These are phyloP conservation scores for Tetraodon nigroviridis DNA, from an alignment of 2,113 vertebrate species.

Conservation along the genomic window DNA sequence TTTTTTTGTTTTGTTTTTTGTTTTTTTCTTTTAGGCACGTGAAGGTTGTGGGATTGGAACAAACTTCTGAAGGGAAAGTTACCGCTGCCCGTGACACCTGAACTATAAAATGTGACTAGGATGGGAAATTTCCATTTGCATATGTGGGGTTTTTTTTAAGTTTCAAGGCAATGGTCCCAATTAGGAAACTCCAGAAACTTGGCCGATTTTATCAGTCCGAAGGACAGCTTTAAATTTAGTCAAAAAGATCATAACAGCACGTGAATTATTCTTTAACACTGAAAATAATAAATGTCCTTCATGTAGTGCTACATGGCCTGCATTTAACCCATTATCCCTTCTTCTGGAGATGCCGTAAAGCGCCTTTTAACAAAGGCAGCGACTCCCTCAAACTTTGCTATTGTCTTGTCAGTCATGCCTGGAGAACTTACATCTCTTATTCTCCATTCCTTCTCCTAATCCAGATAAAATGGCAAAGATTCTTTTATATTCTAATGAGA, in stretches of 20 bases:
- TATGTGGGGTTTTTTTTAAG: too few species aligned
- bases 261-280: not conserved
- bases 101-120: too few species aligned
- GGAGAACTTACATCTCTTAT: slow-evolving; percentile 57
- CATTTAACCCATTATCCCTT: slow-evolving; percentile 43
- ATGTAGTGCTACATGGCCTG: slow-evolving; percentile 9
- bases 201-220: too few species aligned
- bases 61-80: slow-evolving; percentile 6
- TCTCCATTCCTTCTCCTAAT: slow-evolving; percentile 57
- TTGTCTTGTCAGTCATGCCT: slow-evolving; percentile 75
- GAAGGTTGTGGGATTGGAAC: not conserved
- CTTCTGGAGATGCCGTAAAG: slow-evolving; percentile 30
- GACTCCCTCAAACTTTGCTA: slow-evolving; percentile 63
- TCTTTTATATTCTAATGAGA: slow-evolving; percentile 81
- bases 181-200: too few species aligned
- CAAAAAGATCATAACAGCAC: not conserved
- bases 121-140: too few species aligned
- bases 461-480: slow-evolving; percentile 65
- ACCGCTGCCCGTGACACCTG: not conserved
- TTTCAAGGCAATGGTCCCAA: too few species aligned
- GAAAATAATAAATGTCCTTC: slow-evolving; percentile 8
- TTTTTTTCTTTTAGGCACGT: slow-evolving; percentile 11
- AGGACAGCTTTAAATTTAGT: not conserved
- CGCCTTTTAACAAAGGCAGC: slow-evolving; percentile 53
- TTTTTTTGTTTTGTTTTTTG: not conserved